A percentile compares a stretch with the other conserved stretches of the same genome.
Evolutionary conservation across 2,797 vertebrate species (phyloP).

Genomic region (Odontamblyopus lacepedii): DNA sequence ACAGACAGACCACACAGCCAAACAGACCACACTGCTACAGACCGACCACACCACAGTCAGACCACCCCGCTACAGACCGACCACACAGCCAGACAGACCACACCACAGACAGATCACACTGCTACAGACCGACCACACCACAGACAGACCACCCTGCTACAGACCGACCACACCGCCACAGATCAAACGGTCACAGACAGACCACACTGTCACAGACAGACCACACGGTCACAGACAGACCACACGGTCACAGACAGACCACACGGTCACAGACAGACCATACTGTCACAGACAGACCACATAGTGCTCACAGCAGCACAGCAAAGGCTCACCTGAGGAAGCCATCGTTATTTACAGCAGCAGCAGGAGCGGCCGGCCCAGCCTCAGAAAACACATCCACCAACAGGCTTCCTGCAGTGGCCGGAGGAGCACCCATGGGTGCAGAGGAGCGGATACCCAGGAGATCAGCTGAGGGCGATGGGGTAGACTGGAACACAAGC

Average conservation of each 20-base stretch:
- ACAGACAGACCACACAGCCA: neutral
- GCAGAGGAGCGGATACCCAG: constrained; percentile 83
- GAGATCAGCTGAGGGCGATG: constrained; percentile 89
- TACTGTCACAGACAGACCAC: constrained; percentile 14
- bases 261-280: neutral
- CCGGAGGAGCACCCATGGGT: constrained; percentile 65
- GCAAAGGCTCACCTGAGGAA: constrained; percentile 82
- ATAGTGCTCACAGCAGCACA: neutral
- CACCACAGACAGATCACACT: constrained; percentile 6
- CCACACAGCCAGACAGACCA: no score
- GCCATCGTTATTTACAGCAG: constrained; percentile 83
- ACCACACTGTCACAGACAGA: neutral
- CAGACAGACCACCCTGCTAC: neutral
- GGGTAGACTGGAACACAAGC: constrained; percentile 81
- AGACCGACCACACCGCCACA: neutral
- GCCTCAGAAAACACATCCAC: constrained; percentile 91
- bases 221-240: no score
- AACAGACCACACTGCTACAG: constrained; percentile 17
- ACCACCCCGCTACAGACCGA: no score
- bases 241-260: no score
- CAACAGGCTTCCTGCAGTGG: constrained; percentile 82
- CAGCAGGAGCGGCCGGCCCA: constrained; percentile 68
- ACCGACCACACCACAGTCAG: neutral
- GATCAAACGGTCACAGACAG: constrained; percentile 7
- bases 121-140: neutral